Conservation (phyloP, 2,888 invertebrate genomes). For the Trypoxylon attenuatum region DNA sequence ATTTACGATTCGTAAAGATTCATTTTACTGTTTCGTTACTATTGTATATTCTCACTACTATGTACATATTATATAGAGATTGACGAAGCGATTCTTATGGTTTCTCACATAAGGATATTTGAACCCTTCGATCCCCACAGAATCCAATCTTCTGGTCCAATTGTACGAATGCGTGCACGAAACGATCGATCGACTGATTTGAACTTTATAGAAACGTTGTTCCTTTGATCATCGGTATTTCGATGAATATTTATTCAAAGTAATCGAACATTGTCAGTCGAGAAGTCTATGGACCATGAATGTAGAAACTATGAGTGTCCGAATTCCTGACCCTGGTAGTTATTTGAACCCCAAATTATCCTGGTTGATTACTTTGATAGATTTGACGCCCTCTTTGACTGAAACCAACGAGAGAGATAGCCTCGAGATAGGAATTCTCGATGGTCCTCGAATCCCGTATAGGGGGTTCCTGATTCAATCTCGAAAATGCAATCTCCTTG, state of each 20-base stretch:
- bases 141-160: too few relatives aligned
- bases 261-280: conserved; percentile 3
- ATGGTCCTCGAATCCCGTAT: conserved; percentile 1
- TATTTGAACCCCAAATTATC: conserved; percentile 11
- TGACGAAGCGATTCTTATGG: too few relatives aligned
- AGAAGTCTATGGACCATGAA: neutral
- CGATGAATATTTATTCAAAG: neutral
- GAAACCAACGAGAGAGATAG: conserved; percentile 8
- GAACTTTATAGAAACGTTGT: neutral
- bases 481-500: too few relatives aligned
- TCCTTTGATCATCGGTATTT: neutral
- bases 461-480: too few relatives aligned
- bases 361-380: conserved; percentile 10
- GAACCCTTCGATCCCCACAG: too few relatives aligned
- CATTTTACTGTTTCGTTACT: too few relatives aligned
- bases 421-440: conserved; percentile 37
- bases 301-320: neutral
- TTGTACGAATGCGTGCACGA: too few relatives aligned
- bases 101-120: too few relatives aligned
- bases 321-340: conserved; percentile 6
- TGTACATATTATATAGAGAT: too few relatives aligned
- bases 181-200: neutral
- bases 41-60: too few relatives aligned
- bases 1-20: too few relatives aligned
- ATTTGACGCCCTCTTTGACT: neutral